A percentile compares a stretch with the other conserved stretches of the same genome.
Evolutionary conservation across 2,888 invertebrate genomes (phyloP).

Genomic region (Latrodectus hesperus): DNA sequence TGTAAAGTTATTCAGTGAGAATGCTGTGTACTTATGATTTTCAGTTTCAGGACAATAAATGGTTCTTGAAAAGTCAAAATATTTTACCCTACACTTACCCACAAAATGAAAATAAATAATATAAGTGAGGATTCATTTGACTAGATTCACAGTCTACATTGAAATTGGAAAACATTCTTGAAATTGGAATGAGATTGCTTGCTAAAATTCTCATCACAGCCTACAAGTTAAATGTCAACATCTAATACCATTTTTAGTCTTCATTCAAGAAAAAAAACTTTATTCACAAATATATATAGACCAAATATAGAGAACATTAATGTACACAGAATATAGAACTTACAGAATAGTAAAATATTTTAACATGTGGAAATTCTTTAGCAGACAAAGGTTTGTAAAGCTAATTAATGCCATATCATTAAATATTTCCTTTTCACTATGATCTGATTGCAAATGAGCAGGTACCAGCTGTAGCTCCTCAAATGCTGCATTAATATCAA

Average conservation of each 20-base stretch:
- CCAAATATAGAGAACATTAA: too few relatives aligned
- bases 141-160: too few relatives aligned
- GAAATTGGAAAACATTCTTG: neutral
- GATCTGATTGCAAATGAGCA: neutral
- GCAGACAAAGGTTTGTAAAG: neutral
- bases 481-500: conserved; percentile 2
- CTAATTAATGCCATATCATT: conserved; percentile 6
- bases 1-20: too few relatives aligned
- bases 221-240: conserved; percentile 12
- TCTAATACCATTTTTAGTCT: neutral
- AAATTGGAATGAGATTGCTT: conserved; percentile 13
- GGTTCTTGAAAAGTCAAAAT: too few relatives aligned
- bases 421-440: conserved; percentile 2
- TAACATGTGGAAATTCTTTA: neutral
- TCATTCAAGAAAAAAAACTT: conserved; percentile 9
- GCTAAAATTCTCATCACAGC: conserved; percentile 11
- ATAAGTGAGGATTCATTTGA: too few relatives aligned
- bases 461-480: conserved; percentile 7
- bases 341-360: neutral
- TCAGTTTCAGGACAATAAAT: too few relatives aligned
- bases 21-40: too few relatives aligned
- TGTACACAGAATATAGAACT: too few relatives aligned
- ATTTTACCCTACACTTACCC: too few relatives aligned
- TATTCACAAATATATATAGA: conserved; percentile 12
- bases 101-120: too few relatives aligned